Evolutionary conservation across 2,888 invertebrate genomes (phyloP).

Genomic region (Drosophila mimetica): DNA sequence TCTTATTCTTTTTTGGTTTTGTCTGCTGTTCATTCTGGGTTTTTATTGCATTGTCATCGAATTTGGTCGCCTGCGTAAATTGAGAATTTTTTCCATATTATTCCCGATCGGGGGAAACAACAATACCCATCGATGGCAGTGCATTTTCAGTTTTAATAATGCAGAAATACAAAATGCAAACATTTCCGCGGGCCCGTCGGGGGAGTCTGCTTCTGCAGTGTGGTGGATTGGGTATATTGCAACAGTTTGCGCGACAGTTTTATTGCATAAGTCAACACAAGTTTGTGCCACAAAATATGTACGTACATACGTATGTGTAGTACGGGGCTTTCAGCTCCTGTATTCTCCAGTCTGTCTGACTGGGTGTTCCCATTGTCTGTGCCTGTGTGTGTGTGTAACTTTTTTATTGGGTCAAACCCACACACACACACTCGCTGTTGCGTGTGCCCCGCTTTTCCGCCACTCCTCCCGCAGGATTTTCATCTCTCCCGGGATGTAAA

Average conservation of each 20-base stretch:
- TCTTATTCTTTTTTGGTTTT: neutral
- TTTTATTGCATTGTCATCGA: constrained; percentile 47
- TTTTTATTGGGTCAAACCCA: constrained; percentile 67
- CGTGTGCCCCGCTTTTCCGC: constrained; percentile 15
- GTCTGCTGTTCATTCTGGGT: constrained; percentile 21
- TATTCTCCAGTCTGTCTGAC: constrained; percentile 1
- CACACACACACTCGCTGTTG: constrained; percentile 33
- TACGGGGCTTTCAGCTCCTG: constrained; percentile 11
- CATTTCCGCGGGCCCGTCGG: constrained; percentile 66
- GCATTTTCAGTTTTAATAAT: constrained; percentile 79
- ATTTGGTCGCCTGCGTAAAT: constrained; percentile 55
- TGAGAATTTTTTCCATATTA: constrained; percentile 71
- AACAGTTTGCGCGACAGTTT: constrained; percentile 77
- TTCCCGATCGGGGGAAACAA: constrained; percentile 29
- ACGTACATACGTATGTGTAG: constrained; percentile 1
- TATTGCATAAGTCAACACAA: constrained; percentile 80
- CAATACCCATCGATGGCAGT: constrained; percentile 55
- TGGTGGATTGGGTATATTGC: constrained; percentile 51
- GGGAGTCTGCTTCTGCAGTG: constrained; percentile 35
- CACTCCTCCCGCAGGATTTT: constrained; percentile 34
- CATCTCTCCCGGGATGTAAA: constrained; percentile 58
- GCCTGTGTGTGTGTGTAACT: constrained; percentile 34
- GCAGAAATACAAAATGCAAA: constrained; percentile 79
- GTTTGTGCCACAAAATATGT: constrained; percentile 63
- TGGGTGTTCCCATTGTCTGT: constrained; percentile 15